Conservation (phyloP, 2,797 vertebrate species). For the Tapirus indicus region DNA sequence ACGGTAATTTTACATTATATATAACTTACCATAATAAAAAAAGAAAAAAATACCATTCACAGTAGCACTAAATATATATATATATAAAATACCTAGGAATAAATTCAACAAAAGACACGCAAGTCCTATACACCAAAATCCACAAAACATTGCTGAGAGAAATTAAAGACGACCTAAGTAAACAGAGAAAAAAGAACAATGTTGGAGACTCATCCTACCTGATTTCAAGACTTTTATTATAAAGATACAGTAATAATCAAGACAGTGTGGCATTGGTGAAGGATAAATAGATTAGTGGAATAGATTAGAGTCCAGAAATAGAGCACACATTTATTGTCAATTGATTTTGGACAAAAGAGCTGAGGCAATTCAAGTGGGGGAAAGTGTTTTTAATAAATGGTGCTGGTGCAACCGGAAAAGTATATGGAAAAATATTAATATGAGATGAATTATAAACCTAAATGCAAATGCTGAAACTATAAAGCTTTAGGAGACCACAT, state of each 20-base stretch:
- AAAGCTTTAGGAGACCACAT: neutral
- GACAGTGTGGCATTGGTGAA: neutral
- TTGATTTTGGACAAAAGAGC: neutral
- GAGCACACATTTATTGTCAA: neutral
- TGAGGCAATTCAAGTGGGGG: neutral
- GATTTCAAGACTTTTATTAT: neutral
- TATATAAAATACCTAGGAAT: neutral
- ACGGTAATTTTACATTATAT: neutral
- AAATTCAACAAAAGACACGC: neutral
- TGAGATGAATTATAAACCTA: neutral
- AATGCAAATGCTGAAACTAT: neutral
- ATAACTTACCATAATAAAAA: neutral
- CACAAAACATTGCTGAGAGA: neutral
- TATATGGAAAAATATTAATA: neutral
- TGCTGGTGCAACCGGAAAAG: neutral
- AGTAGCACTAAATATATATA: neutral
- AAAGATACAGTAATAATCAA: neutral
- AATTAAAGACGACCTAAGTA: neutral
- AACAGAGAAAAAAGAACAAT: neutral
- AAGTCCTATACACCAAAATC: neutral
- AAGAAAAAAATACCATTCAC: neutral
- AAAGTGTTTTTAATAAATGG: neutral
- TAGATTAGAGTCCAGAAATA: conserved; percentile 27
- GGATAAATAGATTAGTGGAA: neutral
- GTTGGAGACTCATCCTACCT: neutral